A percentile compares a stretch with the other conserved stretches of the same genome.
Conservation (phyloP, 2,888 invertebrate species). For the Monoplex corrugatus region DNA sequence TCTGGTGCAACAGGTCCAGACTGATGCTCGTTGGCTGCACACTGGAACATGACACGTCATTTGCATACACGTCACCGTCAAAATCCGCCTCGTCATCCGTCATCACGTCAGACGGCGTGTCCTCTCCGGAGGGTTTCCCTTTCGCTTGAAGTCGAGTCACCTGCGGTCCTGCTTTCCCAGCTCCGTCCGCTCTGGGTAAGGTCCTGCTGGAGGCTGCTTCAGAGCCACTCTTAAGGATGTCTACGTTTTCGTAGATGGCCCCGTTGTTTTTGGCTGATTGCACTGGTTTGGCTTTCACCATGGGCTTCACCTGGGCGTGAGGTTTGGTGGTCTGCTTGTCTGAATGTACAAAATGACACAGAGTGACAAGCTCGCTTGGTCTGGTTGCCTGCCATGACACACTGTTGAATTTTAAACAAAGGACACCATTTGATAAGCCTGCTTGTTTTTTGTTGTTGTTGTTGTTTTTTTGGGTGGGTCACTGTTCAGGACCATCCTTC, state of each 20-base stretch:
- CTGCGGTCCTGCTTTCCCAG: not conserved
- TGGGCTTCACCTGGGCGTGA: slow-evolving; percentile 3
- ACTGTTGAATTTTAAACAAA: no score
- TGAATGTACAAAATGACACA: not conserved
- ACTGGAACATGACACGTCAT: not conserved
- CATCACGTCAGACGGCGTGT: not conserved
- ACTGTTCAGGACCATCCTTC: no score
- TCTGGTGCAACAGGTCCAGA: not conserved
- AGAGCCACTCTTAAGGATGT: not conserved
- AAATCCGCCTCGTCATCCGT: slow-evolving; percentile 31
- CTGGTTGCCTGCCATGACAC: no score
- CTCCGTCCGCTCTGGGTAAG: not conserved
- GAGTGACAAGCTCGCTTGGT: no score
- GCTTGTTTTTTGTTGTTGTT: no score
- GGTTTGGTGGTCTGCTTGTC: slow-evolving; percentile 7
- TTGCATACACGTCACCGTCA: slow-evolving; percentile 4
- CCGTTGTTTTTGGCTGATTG: slow-evolving; percentile 4
- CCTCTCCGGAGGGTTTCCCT: no score
- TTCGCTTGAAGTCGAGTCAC: no score
- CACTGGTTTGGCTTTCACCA: not conserved
- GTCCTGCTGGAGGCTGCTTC: not conserved
- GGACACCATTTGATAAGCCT: no score
- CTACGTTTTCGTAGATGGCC: slow-evolving; percentile 32
- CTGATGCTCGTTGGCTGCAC: not conserved
- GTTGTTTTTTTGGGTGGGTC: no score